Conservation (phyloP, 1,140 invertebrate genomes). For the Saxidomus purpurata region DNA sequence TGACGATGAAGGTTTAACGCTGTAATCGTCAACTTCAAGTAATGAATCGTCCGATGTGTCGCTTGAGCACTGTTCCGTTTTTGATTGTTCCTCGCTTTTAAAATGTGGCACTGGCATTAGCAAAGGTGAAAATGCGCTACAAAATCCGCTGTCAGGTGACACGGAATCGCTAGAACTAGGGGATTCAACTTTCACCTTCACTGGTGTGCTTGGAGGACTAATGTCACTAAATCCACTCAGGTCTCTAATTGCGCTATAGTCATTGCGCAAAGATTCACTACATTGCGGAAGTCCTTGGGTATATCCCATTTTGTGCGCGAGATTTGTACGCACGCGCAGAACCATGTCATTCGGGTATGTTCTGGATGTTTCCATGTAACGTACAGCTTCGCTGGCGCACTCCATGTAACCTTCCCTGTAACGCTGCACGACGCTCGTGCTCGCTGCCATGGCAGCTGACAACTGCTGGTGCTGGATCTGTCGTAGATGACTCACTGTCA, state of each 20-base stretch:
- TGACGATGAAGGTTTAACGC: background rate
- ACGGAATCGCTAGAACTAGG: constrained; percentile 25
- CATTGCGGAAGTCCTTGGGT: background rate
- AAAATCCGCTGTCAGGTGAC: constrained; percentile 51
- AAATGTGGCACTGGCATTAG: constrained; percentile 41
- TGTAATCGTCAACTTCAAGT: constrained; percentile 10
- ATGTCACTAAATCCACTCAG: constrained; percentile 26
- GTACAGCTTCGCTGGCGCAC: constrained; percentile 94
- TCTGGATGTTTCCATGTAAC: constrained; percentile 93
- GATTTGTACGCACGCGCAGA: constrained; percentile 35
- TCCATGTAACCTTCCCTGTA: constrained; percentile 96
- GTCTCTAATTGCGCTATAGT: background rate
- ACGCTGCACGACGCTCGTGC: constrained; percentile 93
- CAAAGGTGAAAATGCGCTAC: constrained; percentile 50
- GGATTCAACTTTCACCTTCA: constrained; percentile 54
- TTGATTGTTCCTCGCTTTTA: constrained; percentile 30
- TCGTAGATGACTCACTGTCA: constrained; percentile 96
- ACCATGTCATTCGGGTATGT: constrained; percentile 78
- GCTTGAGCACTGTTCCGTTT: background rate
- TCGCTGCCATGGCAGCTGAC: constrained; percentile 90
- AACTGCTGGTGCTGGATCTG: constrained; percentile 71
- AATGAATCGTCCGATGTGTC: constrained; percentile 14
- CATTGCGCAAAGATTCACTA: background rate
- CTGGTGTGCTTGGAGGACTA: constrained; percentile 35
- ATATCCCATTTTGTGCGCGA: constrained; percentile 34